Evolutionary conservation across 2,888 invertebrate species (phyloP).

Genomic region (Charanyca ferruginea): DNA sequence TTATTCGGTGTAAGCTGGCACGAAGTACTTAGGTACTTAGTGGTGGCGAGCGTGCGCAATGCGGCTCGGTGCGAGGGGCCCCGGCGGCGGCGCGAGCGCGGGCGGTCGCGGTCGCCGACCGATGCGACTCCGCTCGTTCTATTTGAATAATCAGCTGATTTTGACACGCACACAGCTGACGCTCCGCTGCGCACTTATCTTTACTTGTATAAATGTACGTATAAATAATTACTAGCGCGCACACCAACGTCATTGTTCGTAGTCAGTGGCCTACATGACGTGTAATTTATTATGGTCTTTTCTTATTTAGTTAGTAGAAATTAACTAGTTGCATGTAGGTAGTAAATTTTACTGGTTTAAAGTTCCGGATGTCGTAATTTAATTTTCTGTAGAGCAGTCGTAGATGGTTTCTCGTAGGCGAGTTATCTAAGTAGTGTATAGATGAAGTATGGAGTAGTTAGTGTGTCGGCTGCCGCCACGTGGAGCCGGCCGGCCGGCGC

Average conservation of each 20-base stretch:
- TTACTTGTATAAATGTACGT: slow-evolving; percentile 71
- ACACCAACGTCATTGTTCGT: slow-evolving; percentile 70
- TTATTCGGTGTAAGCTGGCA: slow-evolving; percentile 44
- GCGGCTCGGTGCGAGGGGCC: slow-evolving; percentile 43
- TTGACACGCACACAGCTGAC: slow-evolving; percentile 91
- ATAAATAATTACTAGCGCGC: slow-evolving; percentile 71
- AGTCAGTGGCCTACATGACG: slow-evolving; percentile 69
- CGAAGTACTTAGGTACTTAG: slow-evolving; percentile 47
- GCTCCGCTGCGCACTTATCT: slow-evolving; percentile 85
- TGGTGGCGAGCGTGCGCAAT: slow-evolving; percentile 50
- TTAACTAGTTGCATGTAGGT: slow-evolving; percentile 15
- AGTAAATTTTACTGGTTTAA: slow-evolving; percentile 15
- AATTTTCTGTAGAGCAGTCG: background rate
- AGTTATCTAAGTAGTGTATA: slow-evolving; percentile 29
- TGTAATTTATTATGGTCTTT: slow-evolving; percentile 66
- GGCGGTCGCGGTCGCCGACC: slow-evolving; percentile 83
- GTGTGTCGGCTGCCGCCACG: slow-evolving; percentile 73
- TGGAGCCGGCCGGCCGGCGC: slow-evolving; percentile 73
- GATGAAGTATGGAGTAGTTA: slow-evolving; percentile 76
- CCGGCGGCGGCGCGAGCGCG: slow-evolving; percentile 65
- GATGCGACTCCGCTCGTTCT: slow-evolving; percentile 84
- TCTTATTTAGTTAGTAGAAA: slow-evolving; percentile 47
- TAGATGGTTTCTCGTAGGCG: slow-evolving; percentile 9
- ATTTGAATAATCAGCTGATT: slow-evolving; percentile 92
- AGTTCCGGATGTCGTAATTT: slow-evolving; percentile 26